Evolutionary conservation across 2,888 invertebrate genomes (phyloP).

Genomic region (Drosophila robusta): DNA sequence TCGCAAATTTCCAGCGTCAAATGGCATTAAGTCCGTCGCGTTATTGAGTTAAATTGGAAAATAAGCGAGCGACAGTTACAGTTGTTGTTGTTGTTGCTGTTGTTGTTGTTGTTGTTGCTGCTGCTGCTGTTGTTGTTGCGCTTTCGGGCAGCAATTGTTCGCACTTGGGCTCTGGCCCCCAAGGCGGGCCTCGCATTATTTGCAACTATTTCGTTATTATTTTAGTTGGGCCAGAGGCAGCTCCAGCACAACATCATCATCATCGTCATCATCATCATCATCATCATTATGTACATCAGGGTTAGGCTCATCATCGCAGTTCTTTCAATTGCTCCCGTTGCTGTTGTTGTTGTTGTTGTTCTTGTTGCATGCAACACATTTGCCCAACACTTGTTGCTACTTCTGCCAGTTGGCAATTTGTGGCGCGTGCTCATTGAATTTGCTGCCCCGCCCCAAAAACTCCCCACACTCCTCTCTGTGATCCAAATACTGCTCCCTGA

Average conservation of each 20-base stretch:
- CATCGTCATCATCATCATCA: neutral
- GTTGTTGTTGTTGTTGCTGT: slow-evolving; percentile 47
- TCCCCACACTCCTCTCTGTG: no score
- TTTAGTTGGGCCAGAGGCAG: slow-evolving; percentile 23
- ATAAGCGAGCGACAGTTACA: slow-evolving; percentile 77
- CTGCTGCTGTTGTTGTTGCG: slow-evolving; percentile 16
- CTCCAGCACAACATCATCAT: slow-evolving; percentile 6
- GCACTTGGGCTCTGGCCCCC: slow-evolving; percentile 39
- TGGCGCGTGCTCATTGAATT: slow-evolving; percentile 28
- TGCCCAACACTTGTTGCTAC: slow-evolving; percentile 28
- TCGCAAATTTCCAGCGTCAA: slow-evolving; percentile 78
- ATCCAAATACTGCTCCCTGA: no score
- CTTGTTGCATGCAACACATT: slow-evolving; percentile 29
- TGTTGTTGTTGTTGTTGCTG: slow-evolving; percentile 23
- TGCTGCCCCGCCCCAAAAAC: neutral
- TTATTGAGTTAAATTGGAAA: slow-evolving; percentile 83
- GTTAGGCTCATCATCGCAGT: slow-evolving; percentile 23
- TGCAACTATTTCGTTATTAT: slow-evolving; percentile 57
- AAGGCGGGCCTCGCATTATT: slow-evolving; percentile 28
- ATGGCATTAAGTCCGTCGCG: slow-evolving; percentile 77
- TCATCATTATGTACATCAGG: slow-evolving; percentile 26
- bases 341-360: slow-evolving; percentile 7
- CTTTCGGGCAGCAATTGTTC: slow-evolving; percentile 47
- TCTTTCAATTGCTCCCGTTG: slow-evolving; percentile 20
- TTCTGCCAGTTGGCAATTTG: slow-evolving; percentile 5